These are phyloP conservation scores for Cervus canadensis DNA, from an alignment of 2,113 vertebrate species.

Conservation along the genomic window DNA sequence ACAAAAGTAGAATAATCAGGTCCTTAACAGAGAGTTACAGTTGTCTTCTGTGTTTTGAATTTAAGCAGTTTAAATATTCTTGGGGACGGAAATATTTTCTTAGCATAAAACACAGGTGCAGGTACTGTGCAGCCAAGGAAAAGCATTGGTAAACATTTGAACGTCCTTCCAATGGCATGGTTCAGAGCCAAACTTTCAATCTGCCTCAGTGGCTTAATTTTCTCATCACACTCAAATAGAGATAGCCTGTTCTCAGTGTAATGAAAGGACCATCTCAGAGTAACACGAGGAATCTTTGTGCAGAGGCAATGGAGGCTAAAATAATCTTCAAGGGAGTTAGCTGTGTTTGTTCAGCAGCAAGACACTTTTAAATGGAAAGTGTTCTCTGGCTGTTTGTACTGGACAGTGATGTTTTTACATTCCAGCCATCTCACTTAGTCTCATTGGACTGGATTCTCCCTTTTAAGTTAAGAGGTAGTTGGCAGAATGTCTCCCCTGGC, in stretches of 20 bases:
- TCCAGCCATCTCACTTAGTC: conserved; percentile 18
- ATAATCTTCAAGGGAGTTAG: conserved; percentile 29
- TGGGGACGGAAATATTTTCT: conserved; percentile 61
- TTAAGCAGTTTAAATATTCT: conserved; percentile 58
- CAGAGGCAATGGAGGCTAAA: not conserved
- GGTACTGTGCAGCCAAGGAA: conserved; percentile 12
- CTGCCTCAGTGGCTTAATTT: not conserved
- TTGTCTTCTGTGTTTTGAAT: conserved; percentile 45
- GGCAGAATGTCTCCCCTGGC: not conserved
- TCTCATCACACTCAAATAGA: not conserved
- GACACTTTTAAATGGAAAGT: conserved; percentile 42
- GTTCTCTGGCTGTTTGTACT: conserved; percentile 31
- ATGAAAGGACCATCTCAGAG: not conserved
- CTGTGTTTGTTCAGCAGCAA: conserved; percentile 43
- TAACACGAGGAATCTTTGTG: not conserved
- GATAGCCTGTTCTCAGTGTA: not conserved
- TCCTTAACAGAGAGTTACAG: not conserved
- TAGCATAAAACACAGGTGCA: conserved; percentile 66
- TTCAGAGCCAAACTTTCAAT: not conserved
- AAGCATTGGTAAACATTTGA: conserved; percentile 31
- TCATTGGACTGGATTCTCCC: not conserved
- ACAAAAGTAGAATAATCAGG: not conserved
- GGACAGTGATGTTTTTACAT: conserved; percentile 7
- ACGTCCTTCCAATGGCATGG: not conserved
- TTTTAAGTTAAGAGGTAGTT: conserved; percentile 46